Evolutionary conservation across 1,140 invertebrate genomes (phyloP), one percentile per base, ranked within the genome.

Genomic region (Goniozus legneri): DNA sequence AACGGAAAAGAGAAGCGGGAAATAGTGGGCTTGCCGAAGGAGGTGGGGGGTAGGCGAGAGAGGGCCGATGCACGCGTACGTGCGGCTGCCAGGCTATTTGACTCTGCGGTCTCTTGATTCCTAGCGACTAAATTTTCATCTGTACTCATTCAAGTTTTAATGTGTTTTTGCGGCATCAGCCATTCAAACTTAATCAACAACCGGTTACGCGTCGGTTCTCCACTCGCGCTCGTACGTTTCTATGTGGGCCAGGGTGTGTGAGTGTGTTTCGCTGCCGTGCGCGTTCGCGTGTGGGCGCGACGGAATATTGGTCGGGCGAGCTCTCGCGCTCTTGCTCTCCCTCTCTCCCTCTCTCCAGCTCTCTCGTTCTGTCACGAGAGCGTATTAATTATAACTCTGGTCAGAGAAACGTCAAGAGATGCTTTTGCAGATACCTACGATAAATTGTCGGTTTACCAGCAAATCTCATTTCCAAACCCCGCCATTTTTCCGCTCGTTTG

Each of bases 381-480:
- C 67, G 65, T 73, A 75, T 75, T 75, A 75, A 75, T 75, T 75
- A 75, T 75, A 74, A 72, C 67, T 74, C 70, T 72, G 73, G 71
- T 70, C 70, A 66, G 64, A 69, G 62, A 54, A 70, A 64, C 60
- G 65, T 69, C 62, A 71, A 72, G 71, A 73, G 73, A 71, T 73
- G 62, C 56, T 62, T 66, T 67, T 57, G 65, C 60, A 66, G 66
- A 71, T 73, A 69, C 60, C 67, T 67, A 65, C 65, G 65, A 75
- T 68, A 74, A 74, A 74, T 74, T 74, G 73, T 74, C 71, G 73
- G 73, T 74, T 75, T 69, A 75, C 73, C 73, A 68, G 65, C 70
- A 71, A 75, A 75, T 75, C 69, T 75, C 71, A 74, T 73, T 75
- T 73, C 67, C 69, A 70, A 70, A 69, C 54, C 57, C 57, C 56